Base-by-base conservation (phyloP, 2,113 vertebrate genomes). In the Tychaedon coryphoeus region DNA sequence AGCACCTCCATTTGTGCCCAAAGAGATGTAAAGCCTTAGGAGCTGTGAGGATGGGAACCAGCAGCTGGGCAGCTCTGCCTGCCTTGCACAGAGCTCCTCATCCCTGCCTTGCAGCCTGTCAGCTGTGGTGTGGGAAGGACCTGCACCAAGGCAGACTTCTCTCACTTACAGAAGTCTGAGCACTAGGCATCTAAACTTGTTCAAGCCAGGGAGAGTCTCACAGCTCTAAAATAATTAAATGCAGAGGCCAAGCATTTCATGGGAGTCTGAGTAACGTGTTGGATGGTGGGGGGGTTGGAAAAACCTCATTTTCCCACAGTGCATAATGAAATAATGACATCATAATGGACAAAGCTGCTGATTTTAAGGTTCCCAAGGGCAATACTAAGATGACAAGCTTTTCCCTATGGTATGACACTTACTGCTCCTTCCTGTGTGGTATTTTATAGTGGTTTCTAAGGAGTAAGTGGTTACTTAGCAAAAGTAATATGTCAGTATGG, bases 271-370 rank as follows among this genome's bases (percentile, higher is more conserved):
- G 42, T 45, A 75, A 53, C 15, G 36, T 66, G 42, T 24, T 70
- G 38, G 50, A 29, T 48, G 51, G 42, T 0, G 0, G 3, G 4
- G 4, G 4, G 2, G 24, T 20, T 14, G 7, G 16, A 47, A 48
- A 62, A 78, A 20, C 34, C 34, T 62, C 36, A 3, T 5, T 70
- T 89, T 66, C 38, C 51, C 53, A 9, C 19, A 51, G 34, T 42
- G 24, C 86, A 38, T 66, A 72, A 66, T 80, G 81, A 84, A 77
- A 71, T 34, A 80, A 80, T 91, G 47, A 9, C 60, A 66, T 71
- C 16, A 38, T 31, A 51, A 62, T 6, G 29, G 87, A 45, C 47
- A 70, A 71, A 89, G 24, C 34, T 67, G 28, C 51, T 77, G 38
- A 36, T 74, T 91, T 56, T 31, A 71, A 70, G 34, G 50, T 89